A percentile compares a stretch with the other conserved stretches of the same genome.
Conservation (phyloP, 2,888 invertebrate genomes). For the Drosophila peninsularis region DNA sequence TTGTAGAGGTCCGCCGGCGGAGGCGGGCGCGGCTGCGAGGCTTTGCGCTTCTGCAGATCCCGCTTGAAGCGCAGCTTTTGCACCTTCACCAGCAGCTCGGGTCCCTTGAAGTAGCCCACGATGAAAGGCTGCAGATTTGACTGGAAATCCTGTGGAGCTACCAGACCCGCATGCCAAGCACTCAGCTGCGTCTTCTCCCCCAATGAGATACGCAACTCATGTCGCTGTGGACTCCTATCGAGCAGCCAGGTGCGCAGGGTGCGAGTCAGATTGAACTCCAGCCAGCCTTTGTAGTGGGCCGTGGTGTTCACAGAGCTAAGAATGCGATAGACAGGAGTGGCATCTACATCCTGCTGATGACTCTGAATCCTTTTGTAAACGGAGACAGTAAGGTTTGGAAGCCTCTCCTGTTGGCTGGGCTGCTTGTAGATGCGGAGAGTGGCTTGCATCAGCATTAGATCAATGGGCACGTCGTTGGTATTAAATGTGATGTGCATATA, state of each 20-base stretch:
- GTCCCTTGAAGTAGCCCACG: constrained; percentile 93
- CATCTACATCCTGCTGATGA: constrained; percentile 66
- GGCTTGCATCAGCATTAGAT: constrained; percentile 91
- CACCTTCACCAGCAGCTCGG: constrained; percentile 87
- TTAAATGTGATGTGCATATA: constrained; percentile 91
- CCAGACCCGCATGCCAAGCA: constrained; percentile 90
- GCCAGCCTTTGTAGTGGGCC: constrained; percentile 91
- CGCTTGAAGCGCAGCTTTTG: constrained; percentile 81
- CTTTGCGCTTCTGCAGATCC: constrained; percentile 85
- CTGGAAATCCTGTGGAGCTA: constrained; percentile 84
- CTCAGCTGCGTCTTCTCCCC: constrained; percentile 86
- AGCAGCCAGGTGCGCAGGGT: constrained; percentile 91
- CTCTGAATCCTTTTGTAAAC: constrained; percentile 65
- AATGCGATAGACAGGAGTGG: constrained; percentile 86
- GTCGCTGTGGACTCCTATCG: constrained; percentile 48
- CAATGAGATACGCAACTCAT: constrained; percentile 71
- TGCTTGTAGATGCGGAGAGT: constrained; percentile 92
- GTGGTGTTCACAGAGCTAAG: constrained; percentile 90
- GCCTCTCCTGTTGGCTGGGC: constrained; percentile 39
- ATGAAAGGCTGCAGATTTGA: constrained; percentile 93
- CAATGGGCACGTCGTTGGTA: constrained; percentile 92
- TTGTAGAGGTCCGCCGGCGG: constrained; percentile 52
- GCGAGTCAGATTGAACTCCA: constrained; percentile 92
- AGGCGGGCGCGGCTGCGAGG: constrained; percentile 4
- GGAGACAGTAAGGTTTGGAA: constrained; percentile 69